These are phyloP conservation scores for Poecile atricapillus DNA, from an alignment of 2,113 vertebrate genomes.

Conservation along the genomic window DNA sequence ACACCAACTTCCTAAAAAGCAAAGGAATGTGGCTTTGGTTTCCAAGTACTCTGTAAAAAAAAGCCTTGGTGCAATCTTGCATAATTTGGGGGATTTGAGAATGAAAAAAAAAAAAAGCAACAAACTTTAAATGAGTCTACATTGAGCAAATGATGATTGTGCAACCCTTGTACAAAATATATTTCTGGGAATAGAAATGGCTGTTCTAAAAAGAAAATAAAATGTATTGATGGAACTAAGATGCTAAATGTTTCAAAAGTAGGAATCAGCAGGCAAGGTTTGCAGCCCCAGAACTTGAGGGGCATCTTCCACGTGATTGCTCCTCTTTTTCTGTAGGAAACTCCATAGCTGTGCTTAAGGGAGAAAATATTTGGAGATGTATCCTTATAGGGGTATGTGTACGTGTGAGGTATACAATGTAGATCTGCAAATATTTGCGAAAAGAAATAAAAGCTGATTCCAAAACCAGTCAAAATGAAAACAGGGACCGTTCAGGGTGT, in stretches of 20 bases:
- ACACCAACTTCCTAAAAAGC: not conserved
- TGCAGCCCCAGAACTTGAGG: no score
- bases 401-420: rapidly evolving
- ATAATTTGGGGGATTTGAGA: not conserved
- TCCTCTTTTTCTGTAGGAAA: not conserved
- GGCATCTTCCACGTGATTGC: not conserved
- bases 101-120: not conserved
- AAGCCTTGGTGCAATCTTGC: no score
- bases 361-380: not conserved
- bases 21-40: rapidly evolving
- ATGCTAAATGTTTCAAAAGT: not conserved
- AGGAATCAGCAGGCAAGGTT: not conserved
- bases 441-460: not conserved
- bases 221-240: not conserved
- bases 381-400: rapidly evolving
- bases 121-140: not conserved
- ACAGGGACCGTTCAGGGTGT: rapidly evolving
- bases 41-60: not conserved
- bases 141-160: not conserved
- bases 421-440: not conserved
- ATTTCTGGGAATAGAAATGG: not conserved
- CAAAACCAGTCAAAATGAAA: rapidly evolving
- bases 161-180: not conserved
- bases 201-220: not conserved
- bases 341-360: not conserved